These are phyloP conservation scores for Alviniconcha strummeri DNA, from an alignment of 2,888 invertebrate species.

Conservation along the genomic window DNA sequence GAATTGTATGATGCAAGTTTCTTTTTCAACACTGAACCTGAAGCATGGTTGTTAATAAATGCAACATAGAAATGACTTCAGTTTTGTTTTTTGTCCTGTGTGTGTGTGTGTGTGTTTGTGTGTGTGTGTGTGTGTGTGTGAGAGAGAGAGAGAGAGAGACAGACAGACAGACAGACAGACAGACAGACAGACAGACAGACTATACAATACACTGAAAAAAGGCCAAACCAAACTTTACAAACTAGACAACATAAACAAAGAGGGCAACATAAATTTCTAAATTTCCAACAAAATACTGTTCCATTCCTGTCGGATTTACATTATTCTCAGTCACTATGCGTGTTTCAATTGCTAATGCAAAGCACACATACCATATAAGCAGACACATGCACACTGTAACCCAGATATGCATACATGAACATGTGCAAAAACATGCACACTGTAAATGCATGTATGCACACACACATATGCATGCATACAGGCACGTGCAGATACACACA, in stretches of 20 bases:
- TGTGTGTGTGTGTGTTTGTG: not conserved
- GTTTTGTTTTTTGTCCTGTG: not conserved
- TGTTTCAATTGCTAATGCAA: too few species aligned
- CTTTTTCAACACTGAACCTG: slow-evolving; percentile 12
- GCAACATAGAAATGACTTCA: slow-evolving; percentile 12
- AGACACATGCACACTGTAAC: not conserved
- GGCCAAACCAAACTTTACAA: too few species aligned
- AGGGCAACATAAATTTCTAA: too few species aligned
- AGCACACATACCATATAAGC: not conserved
- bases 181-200: not conserved
- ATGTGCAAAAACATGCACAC: not conserved
- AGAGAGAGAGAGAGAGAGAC: slow-evolving; percentile 1
- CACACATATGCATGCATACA: not conserved
- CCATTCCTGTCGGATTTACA: too few species aligned
- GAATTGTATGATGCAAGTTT: slow-evolving; percentile 11
- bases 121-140: not conserved
- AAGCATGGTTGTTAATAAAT: slow-evolving; percentile 29
- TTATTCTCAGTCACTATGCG: too few species aligned
- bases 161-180: not conserved
- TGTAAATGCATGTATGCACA: not conserved
- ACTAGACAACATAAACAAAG: too few species aligned
- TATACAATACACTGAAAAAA: not conserved
- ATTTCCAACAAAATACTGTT: too few species aligned
- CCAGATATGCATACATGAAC: not conserved
- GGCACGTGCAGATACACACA: not conserved